A percentile compares a stretch with the other conserved stretches of the same genome.
These are phyloP conservation scores for Bembecia ichneumoniformis DNA, from an alignment of 2,888 invertebrate genomes.

Conservation along the genomic window DNA sequence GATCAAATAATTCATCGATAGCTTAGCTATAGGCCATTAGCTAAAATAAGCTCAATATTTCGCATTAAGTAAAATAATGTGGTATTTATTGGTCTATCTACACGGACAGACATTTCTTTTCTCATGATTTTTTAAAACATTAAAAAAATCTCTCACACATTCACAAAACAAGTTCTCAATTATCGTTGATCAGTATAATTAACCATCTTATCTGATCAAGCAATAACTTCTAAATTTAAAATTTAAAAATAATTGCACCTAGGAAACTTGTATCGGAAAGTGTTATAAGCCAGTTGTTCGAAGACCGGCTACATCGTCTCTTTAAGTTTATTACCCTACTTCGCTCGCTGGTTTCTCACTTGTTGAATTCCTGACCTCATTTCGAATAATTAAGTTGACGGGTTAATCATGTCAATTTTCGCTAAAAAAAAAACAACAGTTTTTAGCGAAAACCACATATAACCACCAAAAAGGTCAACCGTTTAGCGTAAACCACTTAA, in stretches of 20 bases:
- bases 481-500: slow-evolving; percentile 19
- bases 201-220: too few relatives aligned
- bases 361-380: background rate
- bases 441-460: background rate
- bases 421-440: background rate
- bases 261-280: slow-evolving; percentile 10
- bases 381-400: background rate
- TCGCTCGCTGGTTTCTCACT: background rate
- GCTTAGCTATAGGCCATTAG: too few relatives aligned
- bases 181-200: too few relatives aligned
- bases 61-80: too few relatives aligned
- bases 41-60: too few relatives aligned
- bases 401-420: background rate
- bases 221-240: too few relatives aligned
- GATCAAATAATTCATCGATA: too few relatives aligned
- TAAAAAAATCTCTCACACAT: too few relatives aligned
- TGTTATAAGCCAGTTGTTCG: slow-evolving; percentile 9
- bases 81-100: too few relatives aligned
- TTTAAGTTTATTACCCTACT: slow-evolving; percentile 5
- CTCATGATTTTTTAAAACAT: too few relatives aligned
- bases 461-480: background rate
- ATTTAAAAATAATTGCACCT: slow-evolving; percentile 4
- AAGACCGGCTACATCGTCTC: slow-evolving; percentile 5
- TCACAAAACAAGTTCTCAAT: too few relatives aligned
- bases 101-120: too few relatives aligned